These are phyloP conservation scores for Hirudo medicinalis DNA, from an alignment of 1,140 invertebrate genomes.

Conservation along the genomic window DNA sequence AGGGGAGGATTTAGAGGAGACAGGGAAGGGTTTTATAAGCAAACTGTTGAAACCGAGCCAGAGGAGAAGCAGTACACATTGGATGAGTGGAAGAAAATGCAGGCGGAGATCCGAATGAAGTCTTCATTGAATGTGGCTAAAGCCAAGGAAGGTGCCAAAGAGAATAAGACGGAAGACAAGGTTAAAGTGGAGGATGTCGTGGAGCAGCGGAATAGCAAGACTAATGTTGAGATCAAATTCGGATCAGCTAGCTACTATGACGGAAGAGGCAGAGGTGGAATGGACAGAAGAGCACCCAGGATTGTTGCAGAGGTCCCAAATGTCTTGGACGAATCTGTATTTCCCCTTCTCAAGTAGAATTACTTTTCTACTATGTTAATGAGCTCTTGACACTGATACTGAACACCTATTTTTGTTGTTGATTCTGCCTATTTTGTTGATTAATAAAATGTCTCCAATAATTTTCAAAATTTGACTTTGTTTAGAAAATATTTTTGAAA, in stretches of 20 bases:
- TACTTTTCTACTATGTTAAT: too few relatives aligned
- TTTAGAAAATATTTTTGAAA: too few relatives aligned
- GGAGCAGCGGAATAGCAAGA: conserved; percentile 20
- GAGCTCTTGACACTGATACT: too few relatives aligned
- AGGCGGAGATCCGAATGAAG: conserved; percentile 20
- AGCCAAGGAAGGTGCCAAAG: conserved; percentile 78
- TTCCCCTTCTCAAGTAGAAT: conserved; percentile 56
- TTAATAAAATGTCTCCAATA: too few relatives aligned
- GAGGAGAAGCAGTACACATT: conserved; percentile 21
- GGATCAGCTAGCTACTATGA: conserved; percentile 25
- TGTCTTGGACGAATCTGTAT: conserved; percentile 85
- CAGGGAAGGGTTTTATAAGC: conserved; percentile 18
- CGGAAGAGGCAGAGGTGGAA: conserved; percentile 28
- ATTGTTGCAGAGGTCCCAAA: conserved; percentile 56
- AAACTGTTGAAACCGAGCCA: conserved; percentile 22
- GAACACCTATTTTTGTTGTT: too few relatives aligned
- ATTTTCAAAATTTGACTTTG: too few relatives aligned
- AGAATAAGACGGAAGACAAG: conserved; percentile 52
- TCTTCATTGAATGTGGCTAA: conserved; percentile 65
- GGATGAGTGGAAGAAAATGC: conserved; percentile 20
- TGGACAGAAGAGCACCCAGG: conserved; percentile 39
- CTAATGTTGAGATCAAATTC: conserved; percentile 35
- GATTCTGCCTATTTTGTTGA: too few relatives aligned
- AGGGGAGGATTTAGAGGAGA: conserved; percentile 11
- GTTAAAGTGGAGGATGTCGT: conserved; percentile 50